Evolutionary conservation across 2,113 vertebrate genomes (phyloP).

Genomic region (Noctilio leporinus): DNA sequence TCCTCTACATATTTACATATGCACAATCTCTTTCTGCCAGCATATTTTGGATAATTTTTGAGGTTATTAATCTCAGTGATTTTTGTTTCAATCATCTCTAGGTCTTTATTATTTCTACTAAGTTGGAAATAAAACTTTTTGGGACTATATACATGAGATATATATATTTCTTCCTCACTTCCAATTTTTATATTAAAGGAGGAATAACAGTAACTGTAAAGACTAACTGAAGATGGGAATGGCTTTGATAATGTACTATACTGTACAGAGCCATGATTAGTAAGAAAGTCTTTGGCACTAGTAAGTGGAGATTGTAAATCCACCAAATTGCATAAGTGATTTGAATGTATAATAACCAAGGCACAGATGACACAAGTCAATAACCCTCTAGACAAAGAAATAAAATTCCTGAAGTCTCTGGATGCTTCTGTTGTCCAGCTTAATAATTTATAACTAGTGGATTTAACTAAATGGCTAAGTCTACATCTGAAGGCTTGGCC

Average conservation of each 20-base stretch:
- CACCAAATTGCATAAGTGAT: conserved; percentile 81
- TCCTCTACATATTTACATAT: conserved; percentile 87
- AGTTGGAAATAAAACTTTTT: conserved; percentile 90
- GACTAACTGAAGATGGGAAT: conserved; percentile 64
- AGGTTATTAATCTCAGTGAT: conserved; percentile 73
- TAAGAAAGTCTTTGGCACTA: conserved; percentile 75
- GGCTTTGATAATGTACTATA: conserved; percentile 41
- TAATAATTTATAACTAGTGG: conserved; percentile 49
- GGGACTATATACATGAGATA: conserved; percentile 84
- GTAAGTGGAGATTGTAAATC: conserved; percentile 79
- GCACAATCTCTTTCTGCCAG: conserved; percentile 74
- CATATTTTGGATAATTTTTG: conserved; percentile 32
- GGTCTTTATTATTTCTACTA: conserved; percentile 80
- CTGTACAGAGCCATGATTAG: conserved; percentile 63
- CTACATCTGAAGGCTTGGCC: conserved; percentile 87
- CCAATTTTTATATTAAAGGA: conserved; percentile 82
- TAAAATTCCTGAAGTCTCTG: conserved; percentile 76
- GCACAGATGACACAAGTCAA: conserved; percentile 83
- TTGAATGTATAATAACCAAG: conserved; percentile 71
- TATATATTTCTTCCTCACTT: conserved; percentile 83
- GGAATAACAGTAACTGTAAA: conserved; percentile 87
- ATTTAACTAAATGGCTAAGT: conserved; percentile 77
- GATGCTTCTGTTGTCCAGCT: conserved; percentile 73
- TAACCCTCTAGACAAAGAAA: conserved; percentile 54
- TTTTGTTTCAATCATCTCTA: conserved; percentile 79